Base-by-base conservation (phyloP, 2,888 invertebrate species). In the Meiosimyza decipiens region DNA sequence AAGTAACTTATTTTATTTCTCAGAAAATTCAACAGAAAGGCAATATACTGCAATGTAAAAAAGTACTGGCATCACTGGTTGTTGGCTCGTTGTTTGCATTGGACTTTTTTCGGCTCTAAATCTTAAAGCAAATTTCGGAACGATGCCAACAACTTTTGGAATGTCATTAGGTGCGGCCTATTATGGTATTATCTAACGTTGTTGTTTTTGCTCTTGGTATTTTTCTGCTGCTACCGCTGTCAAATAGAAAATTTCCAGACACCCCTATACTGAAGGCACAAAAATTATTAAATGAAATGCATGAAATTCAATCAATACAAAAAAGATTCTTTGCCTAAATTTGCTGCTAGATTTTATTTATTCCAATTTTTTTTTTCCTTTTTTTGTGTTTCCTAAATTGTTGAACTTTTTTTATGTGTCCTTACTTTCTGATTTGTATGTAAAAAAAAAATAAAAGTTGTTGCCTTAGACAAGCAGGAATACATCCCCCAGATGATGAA, bases 131-230 rank as follows among this genome's bases (percentile, higher is more conserved):
- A 40, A 57, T 57, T 57, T 57, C 28, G 22, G 57, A 28, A 15
- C 22, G 22, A 57, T 57, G 57, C 57, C 57, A 82, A 80, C 80
- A 82, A 81, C 81, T 82, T 81, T 78, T 76, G 81, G 82, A 82
- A 81, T 82, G 80, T 82, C 81, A 81, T 81, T 81, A 80, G 80
- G 78, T 78, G 82, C 82, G 82, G 81, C 81, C 82, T 78, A 73
- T 74, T 75, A 73, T 73, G 71, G 81, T 80, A 81, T 81, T 80
- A 82, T 81, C 80, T 80, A 71, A 54, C 59, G 64, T 40, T 40
- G 40, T 40, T 40, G 40, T 40, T 40, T 40, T 40, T 40, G 40
- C 40, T 40, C 9, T 40, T 40, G 40, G 40, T 40, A 40, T 40
- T 18, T 49, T 40, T 49, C 47, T 40, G 1, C n/a, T 40, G 40